These are phyloP conservation scores for Auanema freiburgensis DNA, from an alignment of 2,888 invertebrate species.

Conservation along the genomic window DNA sequence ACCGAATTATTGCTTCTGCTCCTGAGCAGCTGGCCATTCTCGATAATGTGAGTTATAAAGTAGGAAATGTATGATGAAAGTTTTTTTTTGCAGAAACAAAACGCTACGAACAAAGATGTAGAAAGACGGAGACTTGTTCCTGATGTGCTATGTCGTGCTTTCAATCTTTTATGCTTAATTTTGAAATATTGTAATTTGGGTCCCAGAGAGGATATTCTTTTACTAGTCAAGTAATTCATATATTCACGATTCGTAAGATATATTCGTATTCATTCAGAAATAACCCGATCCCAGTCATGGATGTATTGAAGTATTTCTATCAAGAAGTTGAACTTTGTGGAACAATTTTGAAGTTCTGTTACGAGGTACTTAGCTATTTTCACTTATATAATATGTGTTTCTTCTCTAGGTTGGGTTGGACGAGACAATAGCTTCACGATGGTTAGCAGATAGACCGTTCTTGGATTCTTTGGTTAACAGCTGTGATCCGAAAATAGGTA, in stretches of 20 bases:
- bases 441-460: not conserved
- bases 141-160: not conserved
- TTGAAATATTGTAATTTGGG: not conserved
- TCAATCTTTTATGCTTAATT: not conserved
- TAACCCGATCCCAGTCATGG: not conserved
- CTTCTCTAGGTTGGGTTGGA: not conserved
- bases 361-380: not conserved
- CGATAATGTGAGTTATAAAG: not conserved
- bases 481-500: conserved; percentile 5
- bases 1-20: not conserved
- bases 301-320: not conserved
- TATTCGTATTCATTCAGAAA: conserved; percentile 1
- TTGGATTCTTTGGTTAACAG: not conserved
- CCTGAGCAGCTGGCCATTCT: not conserved
- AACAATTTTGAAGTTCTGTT: not conserved
- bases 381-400: not conserved
- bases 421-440: not conserved
- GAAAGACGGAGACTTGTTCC: not conserved
- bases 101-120: too few relatives aligned
- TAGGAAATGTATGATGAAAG: too few relatives aligned
- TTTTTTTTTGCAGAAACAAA: too few relatives aligned
- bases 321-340: not conserved
- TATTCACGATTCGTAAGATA: not conserved
- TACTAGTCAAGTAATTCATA: conserved; percentile 5
- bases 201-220: not conserved